These are phyloP conservation scores for Papilio protenor DNA, from an alignment of 2,888 invertebrate species.

Conservation along the genomic window DNA sequence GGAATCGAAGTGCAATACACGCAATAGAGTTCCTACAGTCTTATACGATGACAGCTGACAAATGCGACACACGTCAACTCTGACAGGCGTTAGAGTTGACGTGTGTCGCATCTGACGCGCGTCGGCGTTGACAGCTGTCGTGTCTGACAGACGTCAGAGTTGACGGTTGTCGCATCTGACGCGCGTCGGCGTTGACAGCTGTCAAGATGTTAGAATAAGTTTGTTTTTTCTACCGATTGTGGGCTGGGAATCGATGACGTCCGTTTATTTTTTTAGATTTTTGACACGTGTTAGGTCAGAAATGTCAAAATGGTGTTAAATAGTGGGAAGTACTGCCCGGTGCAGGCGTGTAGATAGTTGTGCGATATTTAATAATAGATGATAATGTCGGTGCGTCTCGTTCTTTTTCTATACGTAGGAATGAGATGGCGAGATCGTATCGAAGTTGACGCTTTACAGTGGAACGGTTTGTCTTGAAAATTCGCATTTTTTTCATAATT, in stretches of 20 bases:
- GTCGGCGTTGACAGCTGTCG: neutral
- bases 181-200: neutral
- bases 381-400: slow-evolving; percentile 40
- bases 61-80: neutral
- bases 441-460: slow-evolving; percentile 31
- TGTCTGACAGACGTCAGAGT: neutral
- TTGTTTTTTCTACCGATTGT: slow-evolving; percentile 24
- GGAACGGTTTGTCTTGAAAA: slow-evolving; percentile 20
- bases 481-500: neutral
- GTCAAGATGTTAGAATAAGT: slow-evolving; percentile 23
- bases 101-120: neutral
- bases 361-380: slow-evolving; percentile 49
- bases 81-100: neutral
- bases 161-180: neutral
- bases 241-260: slow-evolving; percentile 21
- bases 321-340: slow-evolving; percentile 49
- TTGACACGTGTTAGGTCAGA: slow-evolving; percentile 25
- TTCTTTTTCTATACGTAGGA: slow-evolving; percentile 37
- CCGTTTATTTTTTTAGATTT: slow-evolving; percentile 24
- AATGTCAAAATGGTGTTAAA: neutral
- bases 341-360: slow-evolving; percentile 55
- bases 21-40: slow-evolving; percentile 42
- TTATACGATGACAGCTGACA: neutral
- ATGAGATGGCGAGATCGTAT: slow-evolving; percentile 4
- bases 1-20: slow-evolving; percentile 39